A percentile compares a stretch with the other conserved stretches of the same genome.
Conservation (phyloP, 2,797 vertebrate genomes). For the Argentina silus region DNA sequence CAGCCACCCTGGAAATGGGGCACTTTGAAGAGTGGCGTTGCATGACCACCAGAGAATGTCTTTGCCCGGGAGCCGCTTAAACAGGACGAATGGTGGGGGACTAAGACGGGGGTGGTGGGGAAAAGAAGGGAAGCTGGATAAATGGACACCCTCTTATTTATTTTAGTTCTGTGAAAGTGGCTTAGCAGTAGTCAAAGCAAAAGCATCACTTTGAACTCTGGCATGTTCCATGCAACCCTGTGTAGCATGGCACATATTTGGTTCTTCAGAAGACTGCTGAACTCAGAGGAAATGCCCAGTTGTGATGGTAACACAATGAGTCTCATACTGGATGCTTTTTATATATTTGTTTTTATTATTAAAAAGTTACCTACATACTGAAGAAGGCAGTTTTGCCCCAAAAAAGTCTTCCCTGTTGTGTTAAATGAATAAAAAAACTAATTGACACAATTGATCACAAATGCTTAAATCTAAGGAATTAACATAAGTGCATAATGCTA, state of each 20-base stretch:
- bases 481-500: not conserved
- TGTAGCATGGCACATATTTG: constrained; percentile 29
- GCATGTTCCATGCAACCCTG: constrained; percentile 30
- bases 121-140: constrained; percentile 5
- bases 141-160: constrained; percentile 37
- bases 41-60: constrained; percentile 44
- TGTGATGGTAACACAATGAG: constrained; percentile 14
- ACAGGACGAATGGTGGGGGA: constrained; percentile 28
- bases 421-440: too few relatives aligned
- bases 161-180: constrained; percentile 50
- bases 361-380: too few relatives aligned
- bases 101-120: not conserved
- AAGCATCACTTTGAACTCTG: constrained; percentile 50
- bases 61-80: constrained; percentile 20
- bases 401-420: too few relatives aligned
- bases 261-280: constrained; percentile 28
- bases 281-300: constrained; percentile 15
- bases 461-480: too few relatives aligned
- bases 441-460: too few relatives aligned
- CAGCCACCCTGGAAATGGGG: constrained; percentile 52
- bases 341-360: too few relatives aligned
- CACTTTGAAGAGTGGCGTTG: constrained; percentile 45
- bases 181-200: constrained; percentile 47
- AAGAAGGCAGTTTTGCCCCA: too few relatives aligned
- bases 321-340: not conserved